A percentile compares a stretch with the other conserved stretches of the same genome.
Evolutionary conservation across 2,113 vertebrate genomes (phyloP).

Genomic region (Bettongia penicillata): DNA sequence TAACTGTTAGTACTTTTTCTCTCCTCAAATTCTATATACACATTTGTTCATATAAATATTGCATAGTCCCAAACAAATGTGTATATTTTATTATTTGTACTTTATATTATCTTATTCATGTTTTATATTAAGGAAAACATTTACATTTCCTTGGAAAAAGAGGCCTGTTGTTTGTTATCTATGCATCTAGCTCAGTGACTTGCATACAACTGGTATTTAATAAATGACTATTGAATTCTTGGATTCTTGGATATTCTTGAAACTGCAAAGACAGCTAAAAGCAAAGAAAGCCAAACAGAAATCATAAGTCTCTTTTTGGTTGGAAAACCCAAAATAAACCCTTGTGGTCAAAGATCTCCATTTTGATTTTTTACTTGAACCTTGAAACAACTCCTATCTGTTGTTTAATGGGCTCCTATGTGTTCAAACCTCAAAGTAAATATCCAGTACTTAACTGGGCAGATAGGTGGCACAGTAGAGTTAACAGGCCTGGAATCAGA

Average conservation of each 20-base stretch:
- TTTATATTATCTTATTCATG: no score
- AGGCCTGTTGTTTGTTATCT: background rate
- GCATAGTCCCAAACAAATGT: background rate
- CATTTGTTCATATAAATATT: background rate
- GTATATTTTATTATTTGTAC: background rate
- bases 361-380: background rate
- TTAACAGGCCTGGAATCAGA: background rate
- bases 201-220: background rate
- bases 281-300: background rate
- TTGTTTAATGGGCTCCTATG: background rate
- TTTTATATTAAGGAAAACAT: background rate
- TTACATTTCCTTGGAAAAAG: background rate
- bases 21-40: background rate
- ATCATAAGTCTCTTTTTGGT: background rate
- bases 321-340: background rate
- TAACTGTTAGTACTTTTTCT: background rate
- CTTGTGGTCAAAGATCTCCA: background rate
- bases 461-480: background rate
- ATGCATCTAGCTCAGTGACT: background rate
- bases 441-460: background rate
- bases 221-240: background rate
- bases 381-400: background rate
- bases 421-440: background rate
- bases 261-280: background rate
- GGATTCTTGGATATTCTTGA: background rate